Base-by-base conservation (phyloP, 2,113 vertebrate genomes). In the Megaceryle maxima region DNA sequence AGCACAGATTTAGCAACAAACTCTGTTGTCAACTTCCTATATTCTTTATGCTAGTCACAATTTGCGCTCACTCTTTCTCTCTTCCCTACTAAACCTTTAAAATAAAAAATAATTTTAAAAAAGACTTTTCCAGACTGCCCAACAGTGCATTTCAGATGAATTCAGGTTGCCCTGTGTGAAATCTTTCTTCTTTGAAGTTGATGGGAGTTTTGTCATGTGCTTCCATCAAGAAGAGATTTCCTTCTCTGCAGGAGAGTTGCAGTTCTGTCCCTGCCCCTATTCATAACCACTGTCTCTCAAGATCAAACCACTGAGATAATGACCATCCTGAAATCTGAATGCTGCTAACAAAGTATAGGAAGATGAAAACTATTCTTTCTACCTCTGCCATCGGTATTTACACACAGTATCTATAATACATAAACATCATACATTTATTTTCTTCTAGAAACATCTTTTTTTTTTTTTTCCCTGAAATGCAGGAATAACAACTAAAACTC, bases 201-300 rank as follows among this genome's bases (percentile, higher is more conserved):
- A 79, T 41, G 50, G 26, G 48, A 95, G 73, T 88, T 93, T 87
- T 92, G 83, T 93, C 80, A 66, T 2, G 57, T 90, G 41, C 66
- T 95, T 88, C 94, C 92, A 33, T 78, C 19, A 25, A 53, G 77
- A 64, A n/a, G 83, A 87, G 83, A 89, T 94, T 94, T 96, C 83
- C 2, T 5, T 72, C 86, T 62, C 53, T 0, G 91, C 13, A 8
- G 87, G 91, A 66, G 53, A 92, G 73, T 22, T 57, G 51, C 6
- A 5, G 62, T 79, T 87, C 86, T 50, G 3, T 62, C 80, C 70
- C 60, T 81, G 62, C 28, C 81, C 44, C 88, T 93, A 76, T 92
- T 96, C 88, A 94, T 35, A 88, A 44, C 41, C 0, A 0, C 55
- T 82, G 69, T 24, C 74, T 94, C 83, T 88, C 86, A 69, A 60